These are phyloP conservation scores for Etheostoma cragini DNA, from an alignment of 2,113 vertebrate genomes.

Conservation along the genomic window DNA sequence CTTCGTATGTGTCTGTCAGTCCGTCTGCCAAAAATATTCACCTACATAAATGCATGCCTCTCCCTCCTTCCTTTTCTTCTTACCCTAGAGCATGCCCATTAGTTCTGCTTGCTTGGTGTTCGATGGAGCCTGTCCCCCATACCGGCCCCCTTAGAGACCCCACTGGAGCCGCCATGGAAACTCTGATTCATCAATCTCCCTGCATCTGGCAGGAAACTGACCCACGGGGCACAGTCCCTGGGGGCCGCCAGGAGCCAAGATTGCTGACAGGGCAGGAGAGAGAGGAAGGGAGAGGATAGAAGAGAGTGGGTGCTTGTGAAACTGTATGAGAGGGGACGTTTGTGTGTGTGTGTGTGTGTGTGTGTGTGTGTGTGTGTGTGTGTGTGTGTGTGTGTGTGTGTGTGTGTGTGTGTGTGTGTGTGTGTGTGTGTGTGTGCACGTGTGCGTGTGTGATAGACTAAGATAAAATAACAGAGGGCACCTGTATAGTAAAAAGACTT, in stretches of 20 bases:
- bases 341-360: background rate
- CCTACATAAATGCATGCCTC: slow-evolving; percentile 31
- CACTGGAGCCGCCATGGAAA: slow-evolving; percentile 50
- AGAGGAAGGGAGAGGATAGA: slow-evolving; percentile 16
- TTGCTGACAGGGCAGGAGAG: slow-evolving; percentile 53
- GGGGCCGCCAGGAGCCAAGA: slow-evolving; percentile 58
- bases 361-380: slow-evolving; percentile 18
- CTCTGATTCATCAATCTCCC: slow-evolving; percentile 76
- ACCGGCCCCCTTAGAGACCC: slow-evolving; percentile 54
- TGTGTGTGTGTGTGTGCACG: background rate
- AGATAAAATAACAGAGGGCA: slow-evolving; percentile 36
- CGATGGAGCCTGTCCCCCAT: slow-evolving; percentile 71
- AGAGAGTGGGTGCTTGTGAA: slow-evolving; percentile 24
- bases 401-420: background rate
- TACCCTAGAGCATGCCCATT: slow-evolving; percentile 70
- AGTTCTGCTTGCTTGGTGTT: slow-evolving; percentile 80
- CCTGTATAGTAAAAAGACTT: slow-evolving; percentile 18
- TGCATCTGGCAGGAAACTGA: slow-evolving; percentile 69
- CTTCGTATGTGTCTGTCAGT: slow-evolving; percentile 7
- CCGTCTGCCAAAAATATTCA: slow-evolving; percentile 27
- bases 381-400: background rate
- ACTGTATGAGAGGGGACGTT: slow-evolving; percentile 2
- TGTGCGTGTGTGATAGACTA: background rate
- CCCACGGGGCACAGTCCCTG: slow-evolving; percentile 52
- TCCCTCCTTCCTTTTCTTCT: slow-evolving; percentile 11